Percentiles rank a stretch among this genome's conserved stretches.
Evolutionary conservation across 1,140 invertebrate species (phyloP).

Genomic region (Brachystomella parvula): DNA sequence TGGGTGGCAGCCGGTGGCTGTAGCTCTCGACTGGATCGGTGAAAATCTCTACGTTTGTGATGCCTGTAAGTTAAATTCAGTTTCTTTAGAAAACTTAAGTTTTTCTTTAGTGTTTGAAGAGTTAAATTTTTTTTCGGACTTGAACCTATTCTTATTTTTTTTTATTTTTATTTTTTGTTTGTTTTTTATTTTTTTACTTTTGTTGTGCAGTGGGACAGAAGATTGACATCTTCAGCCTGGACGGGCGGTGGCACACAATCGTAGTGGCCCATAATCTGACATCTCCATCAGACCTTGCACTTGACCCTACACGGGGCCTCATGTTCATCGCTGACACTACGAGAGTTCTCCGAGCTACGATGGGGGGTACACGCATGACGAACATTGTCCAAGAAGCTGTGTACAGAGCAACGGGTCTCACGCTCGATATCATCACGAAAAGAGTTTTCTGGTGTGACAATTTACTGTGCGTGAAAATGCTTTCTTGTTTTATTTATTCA

Average conservation of each 20-base stretch:
- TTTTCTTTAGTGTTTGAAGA: conserved; percentile 73
- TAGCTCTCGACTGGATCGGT: conserved; percentile 95
- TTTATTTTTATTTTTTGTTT: too few relatives aligned
- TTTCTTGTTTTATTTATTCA: too few relatives aligned
- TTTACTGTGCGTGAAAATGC: too few relatives aligned
- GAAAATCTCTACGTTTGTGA: conserved; percentile 94
- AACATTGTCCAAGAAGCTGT: conserved; percentile 82
- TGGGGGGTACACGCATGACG: conserved; percentile 76
- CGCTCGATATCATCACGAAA: conserved; percentile 75
- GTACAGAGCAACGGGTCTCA: conserved; percentile 78
- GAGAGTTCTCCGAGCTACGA: conserved; percentile 75
- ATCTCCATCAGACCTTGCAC: conserved; percentile 76
- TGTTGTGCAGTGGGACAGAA: conserved; percentile 40
- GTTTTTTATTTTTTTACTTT: too few relatives aligned
- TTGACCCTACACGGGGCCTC: conserved; percentile 77
- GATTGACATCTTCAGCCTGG: conserved; percentile 86
- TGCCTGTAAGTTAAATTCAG: conserved; percentile 45
- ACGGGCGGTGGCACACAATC: conserved; percentile 73
- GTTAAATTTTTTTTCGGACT: too few relatives aligned
- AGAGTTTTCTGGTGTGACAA: conserved; percentile 95
- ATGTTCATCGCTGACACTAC: conserved; percentile 93
- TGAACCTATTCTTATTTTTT: too few relatives aligned
- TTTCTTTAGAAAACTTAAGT: too few relatives aligned
- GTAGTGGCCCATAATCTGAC: conserved; percentile 86
- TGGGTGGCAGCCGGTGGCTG: conserved; percentile 69